These are phyloP conservation scores for Hylaeus volcanicus DNA, from an alignment of 1,140 invertebrate species.

Conservation along the genomic window DNA sequence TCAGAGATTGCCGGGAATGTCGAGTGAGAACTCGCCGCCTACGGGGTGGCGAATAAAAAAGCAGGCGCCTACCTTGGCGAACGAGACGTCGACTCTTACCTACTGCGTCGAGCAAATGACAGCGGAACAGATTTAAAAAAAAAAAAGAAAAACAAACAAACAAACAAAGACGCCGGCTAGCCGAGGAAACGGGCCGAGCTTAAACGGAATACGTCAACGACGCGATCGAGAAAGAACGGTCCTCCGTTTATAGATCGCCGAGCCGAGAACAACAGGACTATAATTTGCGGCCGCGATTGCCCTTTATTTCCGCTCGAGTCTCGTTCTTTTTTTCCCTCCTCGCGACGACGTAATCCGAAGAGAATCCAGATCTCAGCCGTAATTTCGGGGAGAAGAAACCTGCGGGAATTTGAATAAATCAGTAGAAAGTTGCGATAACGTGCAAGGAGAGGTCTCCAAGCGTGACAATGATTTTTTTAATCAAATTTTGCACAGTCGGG, in stretches of 20 bases:
- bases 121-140: conserved; percentile 13
- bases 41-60: conserved; percentile 64
- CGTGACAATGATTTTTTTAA: too few species aligned
- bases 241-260: conserved; percentile 24
- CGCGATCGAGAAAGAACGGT: background rate
- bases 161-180: background rate
- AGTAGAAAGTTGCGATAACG: too few species aligned
- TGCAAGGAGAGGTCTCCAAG: too few species aligned
- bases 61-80: conserved; percentile 27
- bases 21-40: conserved; percentile 66
- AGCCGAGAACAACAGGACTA: background rate
- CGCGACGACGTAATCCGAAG: conserved; percentile 3
- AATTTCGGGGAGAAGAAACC: too few species aligned
- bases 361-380: background rate
- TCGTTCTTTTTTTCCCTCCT: background rate
- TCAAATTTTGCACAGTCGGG: too few species aligned
- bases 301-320: conserved; percentile 2
- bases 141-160: background rate
- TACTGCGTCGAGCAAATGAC: conserved; percentile 28
- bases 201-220: conserved; percentile 4
- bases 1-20: conserved; percentile 70
- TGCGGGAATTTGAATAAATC: too few species aligned
- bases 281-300: background rate
- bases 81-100: conserved; percentile 20
- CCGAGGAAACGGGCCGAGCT: background rate